Evolutionary conservation across 2,113 vertebrate species (phyloP).

Genomic region (Leptobrachium ailaonicum): DNA sequence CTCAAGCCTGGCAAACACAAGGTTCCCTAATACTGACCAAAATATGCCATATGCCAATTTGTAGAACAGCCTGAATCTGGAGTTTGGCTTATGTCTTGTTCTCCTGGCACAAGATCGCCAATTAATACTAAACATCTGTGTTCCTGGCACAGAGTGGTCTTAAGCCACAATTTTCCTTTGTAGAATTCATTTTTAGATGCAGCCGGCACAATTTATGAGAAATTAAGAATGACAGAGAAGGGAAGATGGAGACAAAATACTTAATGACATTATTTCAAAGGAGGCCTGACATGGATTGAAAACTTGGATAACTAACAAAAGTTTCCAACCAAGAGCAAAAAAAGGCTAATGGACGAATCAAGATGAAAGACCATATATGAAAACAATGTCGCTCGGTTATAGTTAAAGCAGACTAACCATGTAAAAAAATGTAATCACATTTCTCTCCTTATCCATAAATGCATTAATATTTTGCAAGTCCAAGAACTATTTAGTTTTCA

Average conservation of each 20-base stretch:
- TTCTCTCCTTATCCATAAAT: too few relatives aligned
- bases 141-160: constrained; percentile 2
- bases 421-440: too few relatives aligned
- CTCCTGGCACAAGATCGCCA: constrained; percentile 28
- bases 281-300: not conserved
- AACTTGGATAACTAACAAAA: not conserved
- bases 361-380: too few relatives aligned
- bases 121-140: constrained; percentile 41
- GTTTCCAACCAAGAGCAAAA: too few relatives aligned
- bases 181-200: constrained; percentile 15
- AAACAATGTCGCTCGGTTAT: too few relatives aligned
- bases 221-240: not conserved
- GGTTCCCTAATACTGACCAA: not conserved
- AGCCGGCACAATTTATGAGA: constrained; percentile 7
- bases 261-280: not conserved
- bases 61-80: constrained; percentile 1
- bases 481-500: too few relatives aligned
- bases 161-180: constrained; percentile 12
- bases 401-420: too few relatives aligned
- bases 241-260: not conserved
- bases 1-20: not conserved
- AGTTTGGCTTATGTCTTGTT: constrained; percentile 14
- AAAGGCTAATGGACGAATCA: too few relatives aligned
- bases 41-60: constrained; percentile 8
- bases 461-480: too few relatives aligned